Evolutionary conservation across 2,888 invertebrate genomes (phyloP).

Genomic region (Netelia fuscicornis): DNA sequence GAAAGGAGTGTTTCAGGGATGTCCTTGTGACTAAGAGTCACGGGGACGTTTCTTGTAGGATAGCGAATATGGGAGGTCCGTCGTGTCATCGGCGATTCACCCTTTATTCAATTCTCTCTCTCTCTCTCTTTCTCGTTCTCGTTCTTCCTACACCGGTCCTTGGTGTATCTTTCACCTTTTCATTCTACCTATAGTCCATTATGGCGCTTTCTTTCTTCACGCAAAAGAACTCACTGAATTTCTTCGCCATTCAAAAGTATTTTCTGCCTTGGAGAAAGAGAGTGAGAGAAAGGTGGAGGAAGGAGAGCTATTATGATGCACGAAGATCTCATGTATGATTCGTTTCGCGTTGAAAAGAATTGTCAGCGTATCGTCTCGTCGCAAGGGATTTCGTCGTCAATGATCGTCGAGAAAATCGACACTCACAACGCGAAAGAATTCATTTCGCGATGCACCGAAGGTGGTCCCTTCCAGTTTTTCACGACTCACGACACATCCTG

Average conservation of each 20-base stretch:
- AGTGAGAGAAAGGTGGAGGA: background rate
- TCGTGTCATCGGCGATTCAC: slow-evolving; percentile 45
- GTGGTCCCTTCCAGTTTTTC: slow-evolving; percentile 41
- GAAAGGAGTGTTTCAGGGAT: background rate
- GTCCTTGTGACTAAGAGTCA: slow-evolving; percentile 2
- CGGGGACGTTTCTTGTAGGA: slow-evolving; percentile 1
- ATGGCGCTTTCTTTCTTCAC: slow-evolving; percentile 16
- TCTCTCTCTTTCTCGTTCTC: slow-evolving; percentile 1
- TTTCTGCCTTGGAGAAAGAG: background rate
- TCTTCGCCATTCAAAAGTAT: slow-evolving; percentile 45
- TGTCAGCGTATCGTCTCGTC: slow-evolving; percentile 48
- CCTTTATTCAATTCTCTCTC: slow-evolving; percentile 22
- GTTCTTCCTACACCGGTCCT: background rate
- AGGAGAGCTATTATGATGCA: background rate
- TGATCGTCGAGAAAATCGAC: slow-evolving; percentile 2
- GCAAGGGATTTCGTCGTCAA: slow-evolving; percentile 38
- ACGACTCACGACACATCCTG: slow-evolving; percentile 13
- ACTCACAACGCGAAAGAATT: slow-evolving; percentile 7
- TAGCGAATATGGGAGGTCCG: slow-evolving; percentile 54
- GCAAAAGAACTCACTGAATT: slow-evolving; percentile 46
- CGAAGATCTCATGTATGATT: slow-evolving; percentile 47
- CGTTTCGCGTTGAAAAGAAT: slow-evolving; percentile 67
- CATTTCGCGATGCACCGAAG: slow-evolving; percentile 5
- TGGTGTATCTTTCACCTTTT: slow-evolving; percentile 24
- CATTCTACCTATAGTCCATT: slow-evolving; percentile 6